phyloP scores from a whole-genome alignment of 2,888 invertebrate genomes.

The Agriopis aurantiaria region DNA sequence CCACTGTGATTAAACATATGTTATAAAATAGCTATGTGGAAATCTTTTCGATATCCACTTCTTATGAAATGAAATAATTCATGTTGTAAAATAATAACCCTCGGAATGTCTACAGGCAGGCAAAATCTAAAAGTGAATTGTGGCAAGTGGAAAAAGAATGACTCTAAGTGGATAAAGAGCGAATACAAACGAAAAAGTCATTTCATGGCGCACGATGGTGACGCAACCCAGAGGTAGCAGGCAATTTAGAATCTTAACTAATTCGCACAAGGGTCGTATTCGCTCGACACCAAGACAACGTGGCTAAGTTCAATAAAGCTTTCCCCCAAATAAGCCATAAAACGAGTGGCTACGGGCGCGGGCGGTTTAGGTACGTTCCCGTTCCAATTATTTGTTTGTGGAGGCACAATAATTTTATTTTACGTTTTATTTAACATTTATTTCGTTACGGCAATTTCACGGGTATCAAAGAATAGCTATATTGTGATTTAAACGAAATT shows the following conservation, averaged over 20 bases:
- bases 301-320: conserved; percentile 85
- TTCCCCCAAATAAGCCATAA: conserved; percentile 87
- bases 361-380: conserved; percentile 74
- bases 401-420: conserved; percentile 86
- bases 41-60: not conserved
- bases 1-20: not conserved
- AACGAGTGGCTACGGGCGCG: conserved; percentile 83
- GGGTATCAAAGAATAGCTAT: conserved; percentile 85
- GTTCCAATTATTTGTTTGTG: conserved; percentile 86
- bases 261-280: conserved; percentile 66
- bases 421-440: conserved; percentile 87
- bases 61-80: conserved; percentile 56
- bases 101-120: conserved; percentile 63
- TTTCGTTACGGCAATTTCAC: conserved; percentile 86
- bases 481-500: conserved; percentile 85
- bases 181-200: conserved; percentile 86
- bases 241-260: conserved; percentile 60
- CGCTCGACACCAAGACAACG: conserved; percentile 66
- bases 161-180: conserved; percentile 85
- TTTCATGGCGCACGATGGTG: conserved; percentile 82
- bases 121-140: conserved; percentile 85
- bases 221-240: conserved; percentile 61
- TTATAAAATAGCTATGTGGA: not conserved
- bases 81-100: conserved; percentile 73
- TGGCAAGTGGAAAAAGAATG: conserved; percentile 84